phyloP scores from a whole-genome alignment of 1,140 invertebrate genomes.

The Drosophila baimaii region DNA sequence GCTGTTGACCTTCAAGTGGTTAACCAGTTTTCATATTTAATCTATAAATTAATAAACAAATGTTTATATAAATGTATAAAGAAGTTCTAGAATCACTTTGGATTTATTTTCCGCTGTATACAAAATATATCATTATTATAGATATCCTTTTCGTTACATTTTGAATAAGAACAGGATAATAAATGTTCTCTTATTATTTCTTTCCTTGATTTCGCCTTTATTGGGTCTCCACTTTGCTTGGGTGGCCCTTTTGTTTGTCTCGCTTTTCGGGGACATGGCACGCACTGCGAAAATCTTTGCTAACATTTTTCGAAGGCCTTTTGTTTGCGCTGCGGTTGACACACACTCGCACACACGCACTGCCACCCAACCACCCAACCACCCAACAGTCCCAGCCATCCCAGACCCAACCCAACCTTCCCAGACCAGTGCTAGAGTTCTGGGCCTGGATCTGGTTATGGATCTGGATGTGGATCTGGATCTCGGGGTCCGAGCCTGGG shows the following conservation, averaged over 20 bases:
- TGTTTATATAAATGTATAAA: not conserved
- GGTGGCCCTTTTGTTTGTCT: slow-evolving; percentile 28
- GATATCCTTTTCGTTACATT: not conserved
- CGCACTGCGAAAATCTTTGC: slow-evolving; percentile 45
- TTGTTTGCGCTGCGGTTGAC: slow-evolving; percentile 46
- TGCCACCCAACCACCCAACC: not conserved
- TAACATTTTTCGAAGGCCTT: slow-evolving; percentile 19
- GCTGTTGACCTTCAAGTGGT: slow-evolving; percentile 3
- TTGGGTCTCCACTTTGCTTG: not conserved
- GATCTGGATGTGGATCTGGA: slow-evolving; percentile 4
- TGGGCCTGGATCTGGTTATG: slow-evolving; percentile 4
- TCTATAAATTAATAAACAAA: slow-evolving; percentile 11
- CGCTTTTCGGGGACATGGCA: slow-evolving; percentile 19
- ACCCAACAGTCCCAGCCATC: not conserved
- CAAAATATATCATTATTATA: not conserved
- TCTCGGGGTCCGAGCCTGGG: slow-evolving; percentile 30
- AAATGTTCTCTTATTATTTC: not conserved
- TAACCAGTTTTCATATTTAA: slow-evolving; percentile 3
- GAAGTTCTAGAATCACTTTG: too few species aligned
- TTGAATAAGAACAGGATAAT: not conserved
- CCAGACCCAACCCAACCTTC: not conserved
- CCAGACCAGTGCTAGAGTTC: not conserved
- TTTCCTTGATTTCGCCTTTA: too few species aligned
- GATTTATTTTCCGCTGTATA: not conserved
- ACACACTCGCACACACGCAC: slow-evolving; percentile 20